Conservation (phyloP, 2,888 invertebrate species). For the Agrotis segetum region DNA sequence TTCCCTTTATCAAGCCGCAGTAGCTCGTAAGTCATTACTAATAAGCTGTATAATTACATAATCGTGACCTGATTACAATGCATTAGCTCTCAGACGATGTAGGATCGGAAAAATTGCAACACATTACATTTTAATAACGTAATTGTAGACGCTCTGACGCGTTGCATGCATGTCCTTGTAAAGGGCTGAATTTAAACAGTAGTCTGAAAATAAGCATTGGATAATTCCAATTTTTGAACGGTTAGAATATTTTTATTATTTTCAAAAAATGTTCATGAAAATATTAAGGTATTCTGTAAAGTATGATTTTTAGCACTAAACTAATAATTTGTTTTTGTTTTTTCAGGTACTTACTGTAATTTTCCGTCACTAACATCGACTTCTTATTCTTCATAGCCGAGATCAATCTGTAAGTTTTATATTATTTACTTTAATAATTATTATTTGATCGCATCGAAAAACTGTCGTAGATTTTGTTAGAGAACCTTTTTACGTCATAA, state of each 20-base stretch:
- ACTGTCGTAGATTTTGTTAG: neutral
- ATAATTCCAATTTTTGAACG: neutral
- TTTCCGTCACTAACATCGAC: neutral
- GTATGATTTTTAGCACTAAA: neutral
- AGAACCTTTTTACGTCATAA: neutral
- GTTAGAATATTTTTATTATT: no score
- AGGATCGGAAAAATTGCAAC: conserved; percentile 70
- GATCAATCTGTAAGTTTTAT: conserved; percentile 2
- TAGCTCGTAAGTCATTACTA: conserved; percentile 23
- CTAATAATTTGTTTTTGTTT: neutral
- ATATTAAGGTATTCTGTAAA: no score
- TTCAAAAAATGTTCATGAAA: no score
- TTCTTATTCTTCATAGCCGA: neutral
- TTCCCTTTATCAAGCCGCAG: conserved; percentile 15
- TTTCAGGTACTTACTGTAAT: conserved; percentile 39
- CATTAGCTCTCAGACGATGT: conserved; percentile 53
- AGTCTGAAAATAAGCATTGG: conserved; percentile 19
- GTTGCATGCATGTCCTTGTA: conserved; percentile 19
- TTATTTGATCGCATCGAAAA: neutral
- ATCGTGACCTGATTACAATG: conserved; percentile 61
- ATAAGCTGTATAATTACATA: conserved; percentile 45
- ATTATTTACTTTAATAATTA: no score
- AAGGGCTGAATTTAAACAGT: neutral
- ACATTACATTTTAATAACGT: conserved; percentile 68
- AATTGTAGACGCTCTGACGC: conserved; percentile 57